Evolutionary conservation across 2,113 vertebrate genomes (phyloP).

Genomic region (Ammodytes dubius): DNA sequence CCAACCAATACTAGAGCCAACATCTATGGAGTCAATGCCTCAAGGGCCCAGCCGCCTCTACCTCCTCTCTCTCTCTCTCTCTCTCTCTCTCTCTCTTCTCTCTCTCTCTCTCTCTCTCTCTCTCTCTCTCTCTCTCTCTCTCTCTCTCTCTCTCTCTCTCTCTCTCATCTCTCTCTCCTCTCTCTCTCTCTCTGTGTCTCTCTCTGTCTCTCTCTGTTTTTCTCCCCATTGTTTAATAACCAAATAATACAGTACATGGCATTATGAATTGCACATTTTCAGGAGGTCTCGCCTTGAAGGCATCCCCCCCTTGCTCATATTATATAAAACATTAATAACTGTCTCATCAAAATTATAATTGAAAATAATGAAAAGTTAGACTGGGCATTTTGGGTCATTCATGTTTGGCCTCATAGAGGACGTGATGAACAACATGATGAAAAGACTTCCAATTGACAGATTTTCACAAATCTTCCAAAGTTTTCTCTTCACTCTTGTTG

Average conservation of each 20-base stretch:
- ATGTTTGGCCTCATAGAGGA: not conserved
- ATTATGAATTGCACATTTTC: too few species aligned
- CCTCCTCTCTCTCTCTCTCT: not conserved
- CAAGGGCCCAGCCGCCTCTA: not conserved
- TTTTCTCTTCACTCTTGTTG: conserved; percentile 10
- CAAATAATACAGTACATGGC: not conserved
- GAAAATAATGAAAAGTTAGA: not conserved
- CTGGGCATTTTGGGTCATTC: not conserved
- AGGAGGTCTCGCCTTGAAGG: too few species aligned
- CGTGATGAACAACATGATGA: not conserved
- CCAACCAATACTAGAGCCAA: conserved; percentile 31
- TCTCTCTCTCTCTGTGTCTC: not conserved
- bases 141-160: not conserved
- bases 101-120: not conserved
- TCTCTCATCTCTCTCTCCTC: not conserved
- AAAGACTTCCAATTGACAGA: not conserved
- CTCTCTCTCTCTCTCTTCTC: not conserved
- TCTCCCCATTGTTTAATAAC: conserved; percentile 14
- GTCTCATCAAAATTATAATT: not conserved
- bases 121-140: not conserved
- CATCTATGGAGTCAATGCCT: conserved; percentile 22
- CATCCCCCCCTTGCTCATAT: not conserved
- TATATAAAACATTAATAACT: not conserved
- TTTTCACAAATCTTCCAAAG: not conserved
- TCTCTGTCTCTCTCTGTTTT: conserved; percentile 1